A percentile compares a stretch with the other conserved stretches of the same genome.
phyloP scores from a whole-genome alignment of 2,113 vertebrate genomes.

The Embiotoca jacksoni region DNA sequence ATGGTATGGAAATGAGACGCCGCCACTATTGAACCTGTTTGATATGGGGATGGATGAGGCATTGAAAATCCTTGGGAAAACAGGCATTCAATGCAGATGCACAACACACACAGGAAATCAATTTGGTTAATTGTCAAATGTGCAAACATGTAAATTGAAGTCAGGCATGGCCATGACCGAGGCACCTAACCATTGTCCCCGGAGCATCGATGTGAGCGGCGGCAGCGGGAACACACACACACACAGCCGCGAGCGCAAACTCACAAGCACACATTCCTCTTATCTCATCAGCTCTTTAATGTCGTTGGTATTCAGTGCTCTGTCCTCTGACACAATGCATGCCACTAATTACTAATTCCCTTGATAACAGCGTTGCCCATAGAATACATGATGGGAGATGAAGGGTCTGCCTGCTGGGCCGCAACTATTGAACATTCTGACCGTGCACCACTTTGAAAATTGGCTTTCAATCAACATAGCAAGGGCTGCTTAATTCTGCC shows the following conservation, averaged over 20 bases:
- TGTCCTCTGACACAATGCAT: constrained; percentile 78
- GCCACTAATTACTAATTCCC: constrained; percentile 79
- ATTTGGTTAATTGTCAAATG: constrained; percentile 87
- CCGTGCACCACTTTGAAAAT: constrained; percentile 67
- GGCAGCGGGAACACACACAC: constrained; percentile 8
- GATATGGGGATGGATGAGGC: constrained; percentile 73
- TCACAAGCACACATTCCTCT: constrained; percentile 58
- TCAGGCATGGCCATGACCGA: constrained; percentile 55
- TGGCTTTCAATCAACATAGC: constrained; percentile 70
- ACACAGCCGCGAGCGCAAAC: constrained; percentile 25
- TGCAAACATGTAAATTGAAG: constrained; percentile 83
- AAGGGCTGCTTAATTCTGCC: constrained; percentile 46
- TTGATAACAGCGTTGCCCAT: constrained; percentile 70
- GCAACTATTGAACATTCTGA: constrained; percentile 55
- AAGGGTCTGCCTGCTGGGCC: constrained; percentile 57
- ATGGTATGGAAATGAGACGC: constrained; percentile 83
- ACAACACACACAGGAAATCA: constrained; percentile 75
- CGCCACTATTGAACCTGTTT: constrained; percentile 77
- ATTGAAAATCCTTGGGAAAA: constrained; percentile 70
- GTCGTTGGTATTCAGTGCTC: constrained; percentile 71
- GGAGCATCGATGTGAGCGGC: constrained; percentile 43
- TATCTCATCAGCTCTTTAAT: constrained; percentile 81
- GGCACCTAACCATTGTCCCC: constrained; percentile 63
- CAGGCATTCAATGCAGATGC: constrained; percentile 41
- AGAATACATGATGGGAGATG: constrained; percentile 69